Conservation (phyloP, 2,797 vertebrate species). For the Anniella stebbinsi region DNA sequence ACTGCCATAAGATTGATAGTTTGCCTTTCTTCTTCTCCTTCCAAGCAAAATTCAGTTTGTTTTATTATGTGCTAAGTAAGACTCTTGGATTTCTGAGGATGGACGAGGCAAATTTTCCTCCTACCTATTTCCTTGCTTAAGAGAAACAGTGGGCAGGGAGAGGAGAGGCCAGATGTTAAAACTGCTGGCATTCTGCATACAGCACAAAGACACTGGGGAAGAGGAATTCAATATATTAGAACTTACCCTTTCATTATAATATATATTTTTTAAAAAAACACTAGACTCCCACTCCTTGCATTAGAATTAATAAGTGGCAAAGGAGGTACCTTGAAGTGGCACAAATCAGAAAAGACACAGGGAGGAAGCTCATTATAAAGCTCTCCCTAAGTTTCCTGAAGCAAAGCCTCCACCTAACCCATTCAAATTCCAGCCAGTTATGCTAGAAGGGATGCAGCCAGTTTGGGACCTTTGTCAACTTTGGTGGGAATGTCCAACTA, state of each 20-base stretch:
- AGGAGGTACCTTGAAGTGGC: background rate
- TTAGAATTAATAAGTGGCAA: background rate
- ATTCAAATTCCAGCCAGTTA: background rate
- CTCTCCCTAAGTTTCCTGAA: background rate
- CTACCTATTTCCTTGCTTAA: slow-evolving; percentile 19
- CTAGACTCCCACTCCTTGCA: background rate
- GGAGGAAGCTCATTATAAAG: background rate
- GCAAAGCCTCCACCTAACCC: background rate
- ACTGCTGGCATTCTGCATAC: slow-evolving; percentile 8
- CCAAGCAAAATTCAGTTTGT: slow-evolving; percentile 6
- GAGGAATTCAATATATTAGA: background rate
- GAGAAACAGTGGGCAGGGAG: slow-evolving; percentile 9
- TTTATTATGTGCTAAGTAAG: slow-evolving; percentile 13
- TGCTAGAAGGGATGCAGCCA: too few relatives aligned
- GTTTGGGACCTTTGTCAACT: background rate
- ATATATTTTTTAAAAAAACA: background rate
- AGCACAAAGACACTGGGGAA: background rate
- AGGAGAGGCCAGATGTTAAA: slow-evolving; percentile 2
- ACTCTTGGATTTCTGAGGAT: background rate
- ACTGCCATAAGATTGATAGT: background rate
- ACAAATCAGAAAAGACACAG: background rate
- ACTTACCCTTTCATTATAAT: background rate
- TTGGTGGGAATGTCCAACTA: background rate
- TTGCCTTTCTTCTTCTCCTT: background rate
- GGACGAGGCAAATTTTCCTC: background rate